Evolutionary conservation across 2,888 invertebrate genomes (phyloP).

Genomic region (Phalera bucephala): DNA sequence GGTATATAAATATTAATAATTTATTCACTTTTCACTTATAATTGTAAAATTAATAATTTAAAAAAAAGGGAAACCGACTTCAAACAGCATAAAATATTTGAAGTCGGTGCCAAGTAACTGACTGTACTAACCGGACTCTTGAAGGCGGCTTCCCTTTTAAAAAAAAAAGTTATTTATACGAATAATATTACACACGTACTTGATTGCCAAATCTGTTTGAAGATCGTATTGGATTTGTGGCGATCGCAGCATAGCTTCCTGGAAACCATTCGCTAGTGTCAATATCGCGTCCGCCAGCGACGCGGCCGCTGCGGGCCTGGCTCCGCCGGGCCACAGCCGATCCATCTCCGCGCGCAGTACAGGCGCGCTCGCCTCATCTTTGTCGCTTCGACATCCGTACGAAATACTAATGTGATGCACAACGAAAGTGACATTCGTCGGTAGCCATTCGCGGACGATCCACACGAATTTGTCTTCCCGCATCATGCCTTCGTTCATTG

Average conservation of each 20-base stretch:
- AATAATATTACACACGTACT: no score
- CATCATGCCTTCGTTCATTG: slow-evolving; percentile 68
- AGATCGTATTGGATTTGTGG: slow-evolving; percentile 10
- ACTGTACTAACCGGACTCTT: no score
- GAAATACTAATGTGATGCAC: slow-evolving; percentile 32
- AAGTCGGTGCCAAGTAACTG: no score
- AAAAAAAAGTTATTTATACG: no score
- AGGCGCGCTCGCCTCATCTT: neutral
- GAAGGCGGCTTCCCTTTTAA: no score
- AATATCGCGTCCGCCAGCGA: slow-evolving; percentile 32
- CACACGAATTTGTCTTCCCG: slow-evolving; percentile 36
- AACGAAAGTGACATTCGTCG: slow-evolving; percentile 2
- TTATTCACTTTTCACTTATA: no score
- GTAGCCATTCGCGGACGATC: slow-evolving; percentile 49
- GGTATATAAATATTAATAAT: no score
- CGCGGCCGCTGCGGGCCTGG: slow-evolving; percentile 27
- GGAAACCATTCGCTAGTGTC: slow-evolving; percentile 14
- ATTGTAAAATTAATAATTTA: no score
- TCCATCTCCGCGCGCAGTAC: neutral
- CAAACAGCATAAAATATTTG: no score
- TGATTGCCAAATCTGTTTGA: no score
- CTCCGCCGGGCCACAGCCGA: neutral
- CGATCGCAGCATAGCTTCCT: slow-evolving; percentile 10
- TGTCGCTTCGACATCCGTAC: slow-evolving; percentile 23
- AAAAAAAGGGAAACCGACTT: no score